Base-by-base conservation (phyloP, 2,888 invertebrate species). In the Peribatodes rhomboidaria region DNA sequence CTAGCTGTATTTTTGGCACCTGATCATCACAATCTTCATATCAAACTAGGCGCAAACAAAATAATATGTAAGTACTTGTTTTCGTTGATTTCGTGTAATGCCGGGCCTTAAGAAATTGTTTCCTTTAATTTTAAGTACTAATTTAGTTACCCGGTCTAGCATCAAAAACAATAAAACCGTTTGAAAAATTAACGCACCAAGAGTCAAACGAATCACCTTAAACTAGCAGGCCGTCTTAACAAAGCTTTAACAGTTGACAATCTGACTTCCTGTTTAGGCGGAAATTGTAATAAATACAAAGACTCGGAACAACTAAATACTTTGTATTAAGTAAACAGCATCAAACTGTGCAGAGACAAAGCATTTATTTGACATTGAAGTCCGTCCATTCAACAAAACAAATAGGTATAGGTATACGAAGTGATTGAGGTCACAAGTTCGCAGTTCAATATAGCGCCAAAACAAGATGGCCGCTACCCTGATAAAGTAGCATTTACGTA, bases 391-490 rank as follows among this genome's bases (percentile, higher is more conserved):
- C 3, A 20, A 35, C 16, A 39, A 20, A 50, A 61, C 61, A 70
- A 71, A 63, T 74, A 59, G n/a, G n/a, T n/a, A n/a, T n/a, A n/a
- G n/a, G n/a, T 54, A 63, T 4, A 27, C 27, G 27, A 27, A 27
- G 2, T 6, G 27, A 66, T 20, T 47, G 44, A 65, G 49, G 35
- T 57, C 54, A 44, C 18, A 58, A 69, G 61, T 66, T 71, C 72
- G 73, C 67, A 78, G 78, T 70, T 70, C 71, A 75, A 35, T 7
- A 69, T 68, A 71, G 56, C 65, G 66, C 59, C 65, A 67, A 68
- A 61, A 47, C 68, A 75, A 75, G 69, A 78, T 76, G 79, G 75
- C 68, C 57, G 66, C 46, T 7, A 22, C 1, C 1, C 18, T 11
- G 14, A 35, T 55, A 33, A 7, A 20, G 27, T 54, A n/a, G n/a